A percentile compares a stretch with the other conserved stretches of the same genome.
These are phyloP conservation scores for Sorex maritimensis DNA, from an alignment of 2,797 vertebrate genomes.

Conservation along the genomic window DNA sequence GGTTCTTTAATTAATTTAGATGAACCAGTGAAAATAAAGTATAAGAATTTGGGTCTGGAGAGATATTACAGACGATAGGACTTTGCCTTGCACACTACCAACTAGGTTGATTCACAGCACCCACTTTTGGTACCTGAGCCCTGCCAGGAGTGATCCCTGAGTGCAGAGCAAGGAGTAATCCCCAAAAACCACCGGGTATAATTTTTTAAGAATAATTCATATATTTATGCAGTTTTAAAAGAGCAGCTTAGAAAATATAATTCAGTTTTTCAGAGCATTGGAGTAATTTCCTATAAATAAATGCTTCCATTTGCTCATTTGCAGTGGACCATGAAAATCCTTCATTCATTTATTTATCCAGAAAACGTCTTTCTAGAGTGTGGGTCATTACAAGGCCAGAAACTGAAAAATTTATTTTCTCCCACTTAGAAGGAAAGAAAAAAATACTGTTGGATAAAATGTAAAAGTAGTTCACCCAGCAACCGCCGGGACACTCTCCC, in stretches of 20 bases:
- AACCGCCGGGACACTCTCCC: too few species aligned
- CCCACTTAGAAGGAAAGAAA: conserved; percentile 27
- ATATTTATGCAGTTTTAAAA: conserved; percentile 35
- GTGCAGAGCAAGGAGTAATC: too few species aligned
- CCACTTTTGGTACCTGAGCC: too few species aligned
- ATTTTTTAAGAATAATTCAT: conserved; percentile 31
- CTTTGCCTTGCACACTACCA: too few species aligned
- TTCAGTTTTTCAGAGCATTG: conserved; percentile 53
- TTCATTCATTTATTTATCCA: conserved; percentile 48
- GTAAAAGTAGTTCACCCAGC: conserved; percentile 39
- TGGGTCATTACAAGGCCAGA: background rate
- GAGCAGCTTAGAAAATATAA: conserved; percentile 44
- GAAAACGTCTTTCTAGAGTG: conserved; percentile 44
- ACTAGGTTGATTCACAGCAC: too few species aligned
- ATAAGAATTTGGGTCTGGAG: too few species aligned
- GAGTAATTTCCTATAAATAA: conserved; percentile 25
- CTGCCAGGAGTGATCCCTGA: too few species aligned
- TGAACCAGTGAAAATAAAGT: background rate
- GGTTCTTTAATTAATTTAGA: conserved; percentile 52
- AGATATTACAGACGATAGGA: too few species aligned
- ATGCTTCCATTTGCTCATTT: conserved; percentile 48
- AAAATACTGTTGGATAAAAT: conserved; percentile 78
- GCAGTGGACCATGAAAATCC: conserved; percentile 34
- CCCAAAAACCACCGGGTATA: background rate
- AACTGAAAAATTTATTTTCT: conserved; percentile 70